Base-by-base conservation (phyloP, 2,113 vertebrate species). In the Edolisoma coerulescens region DNA sequence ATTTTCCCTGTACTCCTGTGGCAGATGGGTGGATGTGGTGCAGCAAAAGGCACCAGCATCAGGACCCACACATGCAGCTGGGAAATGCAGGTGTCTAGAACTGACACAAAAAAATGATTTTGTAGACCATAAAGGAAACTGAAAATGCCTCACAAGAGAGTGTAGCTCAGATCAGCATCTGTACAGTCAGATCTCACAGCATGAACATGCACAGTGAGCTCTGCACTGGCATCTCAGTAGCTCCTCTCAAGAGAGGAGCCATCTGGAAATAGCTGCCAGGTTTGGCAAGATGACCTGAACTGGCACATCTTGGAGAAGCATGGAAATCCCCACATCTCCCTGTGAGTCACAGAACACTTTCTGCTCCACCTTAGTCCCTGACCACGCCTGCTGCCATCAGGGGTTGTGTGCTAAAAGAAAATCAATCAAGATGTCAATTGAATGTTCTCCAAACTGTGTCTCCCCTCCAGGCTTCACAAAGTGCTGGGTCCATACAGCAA, bases 41-140 rank as follows among this genome's bases (percentile, higher is more conserved):
- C 13, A 74, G 60, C 41, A 45, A 67, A 67, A 82, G 50, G 41
- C 32, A 71, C 14, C 18, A 2, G 4, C 0, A 1, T 21, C 20
- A 23, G 49, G 19, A 65, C 15, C 7, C 32, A 8, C 3, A 1
- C 7, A 9, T 0, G 0, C 5, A 42, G n/a, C 0, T 84, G 28
- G 41, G 54, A 77, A 70, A 41, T 28, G 47, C 35, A 32, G 14
- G 16, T 35, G 9, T 56, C 33, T 50, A 14, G 35, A 68, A 52
- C 3, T 1, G 3, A 47, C 41, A 50, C 1, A 57, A 15, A 53
- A 1, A 57, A 39, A 56, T 65, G 1, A 33, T 50, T 81, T 28
- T 74, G 42, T 30, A 81, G 60, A 50, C 10, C 6, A 4, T n/a
- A 27, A 60, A 61, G 21, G 42, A 32, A 82, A 64, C 33, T 30